Conservation (phyloP, 2,888 invertebrate genomes). For the Venusia cambrica region DNA sequence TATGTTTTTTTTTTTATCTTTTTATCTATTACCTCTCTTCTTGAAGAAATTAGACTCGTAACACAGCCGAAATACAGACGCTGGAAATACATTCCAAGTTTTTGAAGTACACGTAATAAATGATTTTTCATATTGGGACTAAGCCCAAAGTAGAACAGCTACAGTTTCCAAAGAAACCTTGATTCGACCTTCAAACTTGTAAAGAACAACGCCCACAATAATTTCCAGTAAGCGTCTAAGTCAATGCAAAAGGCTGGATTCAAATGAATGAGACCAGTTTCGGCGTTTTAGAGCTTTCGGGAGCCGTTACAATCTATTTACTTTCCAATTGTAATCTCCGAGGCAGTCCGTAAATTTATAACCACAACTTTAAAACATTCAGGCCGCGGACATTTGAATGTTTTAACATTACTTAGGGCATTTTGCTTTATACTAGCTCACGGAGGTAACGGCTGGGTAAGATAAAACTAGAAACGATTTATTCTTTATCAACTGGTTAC, state of each 20-base stretch:
- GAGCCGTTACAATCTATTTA: conserved; percentile 47
- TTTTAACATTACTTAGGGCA: conserved; percentile 72
- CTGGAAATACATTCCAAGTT: too few species aligned
- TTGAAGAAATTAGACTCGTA: too few species aligned
- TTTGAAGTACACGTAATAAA: too few species aligned
- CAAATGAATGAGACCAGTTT: conserved; percentile 56
- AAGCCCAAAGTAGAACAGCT: too few species aligned
- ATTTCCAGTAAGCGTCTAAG: conserved; percentile 6
- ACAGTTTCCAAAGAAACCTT: too few species aligned
- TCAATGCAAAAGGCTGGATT: conserved; percentile 35
- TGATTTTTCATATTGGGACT: too few species aligned
- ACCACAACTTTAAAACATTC: conserved; percentile 59
- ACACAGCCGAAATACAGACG: too few species aligned
- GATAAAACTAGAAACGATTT: too few species aligned
- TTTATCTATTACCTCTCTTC: too few species aligned
- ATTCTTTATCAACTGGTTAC: too few species aligned
- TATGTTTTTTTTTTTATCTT: too few species aligned
- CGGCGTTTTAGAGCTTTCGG: conserved; percentile 28
- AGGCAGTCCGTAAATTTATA: conserved; percentile 62
- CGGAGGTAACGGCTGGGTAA: neutral
- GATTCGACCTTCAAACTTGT: conserved; percentile 2
- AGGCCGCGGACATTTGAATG: conserved; percentile 73
- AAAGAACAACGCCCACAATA: neutral
- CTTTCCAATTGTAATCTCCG: conserved; percentile 52
- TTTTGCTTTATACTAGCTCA: conserved; percentile 41